Conservation (phyloP, 2,888 invertebrate species). For the Cheilosia grossa region DNA sequence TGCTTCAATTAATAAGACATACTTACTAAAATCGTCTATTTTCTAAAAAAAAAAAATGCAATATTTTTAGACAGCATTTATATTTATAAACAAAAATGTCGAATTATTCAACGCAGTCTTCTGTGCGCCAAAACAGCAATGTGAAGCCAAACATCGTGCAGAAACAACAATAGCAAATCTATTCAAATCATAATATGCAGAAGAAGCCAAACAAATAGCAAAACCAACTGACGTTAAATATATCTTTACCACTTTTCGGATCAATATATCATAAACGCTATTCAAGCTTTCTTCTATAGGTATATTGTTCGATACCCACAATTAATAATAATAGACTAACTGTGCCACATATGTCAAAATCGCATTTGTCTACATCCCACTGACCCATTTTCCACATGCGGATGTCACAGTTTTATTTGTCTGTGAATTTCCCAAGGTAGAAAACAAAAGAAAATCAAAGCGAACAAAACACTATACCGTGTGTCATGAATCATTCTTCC, state of each 20-base stretch:
- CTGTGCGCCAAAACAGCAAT: neutral
- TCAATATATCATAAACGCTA: conserved; percentile 39
- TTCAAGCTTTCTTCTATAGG: neutral
- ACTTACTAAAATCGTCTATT: no score
- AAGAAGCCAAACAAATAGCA: conserved; percentile 31
- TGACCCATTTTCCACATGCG: conserved; percentile 68
- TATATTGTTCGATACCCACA: neutral
- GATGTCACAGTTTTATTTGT: conserved; percentile 54
- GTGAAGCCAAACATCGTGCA: conserved; percentile 11
- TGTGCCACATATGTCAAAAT: conserved; percentile 19
- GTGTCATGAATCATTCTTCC: conserved; percentile 39
- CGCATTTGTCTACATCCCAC: conserved; percentile 38
- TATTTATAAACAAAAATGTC: neutral
- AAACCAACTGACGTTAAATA: neutral
- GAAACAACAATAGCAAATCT: neutral
- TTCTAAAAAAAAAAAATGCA: no score
- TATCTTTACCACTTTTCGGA: conserved; percentile 19
- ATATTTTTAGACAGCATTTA: no score
- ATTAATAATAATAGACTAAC: no score
- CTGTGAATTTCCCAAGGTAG: conserved; percentile 59
- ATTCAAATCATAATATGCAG: conserved; percentile 10
- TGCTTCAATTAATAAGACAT: no score
- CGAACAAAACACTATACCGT: neutral
- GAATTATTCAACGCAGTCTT: neutral
- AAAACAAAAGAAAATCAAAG: conserved; percentile 17